phyloP scores from a whole-genome alignment of 2,113 vertebrate species.

The Neolamprologus devosi region DNA sequence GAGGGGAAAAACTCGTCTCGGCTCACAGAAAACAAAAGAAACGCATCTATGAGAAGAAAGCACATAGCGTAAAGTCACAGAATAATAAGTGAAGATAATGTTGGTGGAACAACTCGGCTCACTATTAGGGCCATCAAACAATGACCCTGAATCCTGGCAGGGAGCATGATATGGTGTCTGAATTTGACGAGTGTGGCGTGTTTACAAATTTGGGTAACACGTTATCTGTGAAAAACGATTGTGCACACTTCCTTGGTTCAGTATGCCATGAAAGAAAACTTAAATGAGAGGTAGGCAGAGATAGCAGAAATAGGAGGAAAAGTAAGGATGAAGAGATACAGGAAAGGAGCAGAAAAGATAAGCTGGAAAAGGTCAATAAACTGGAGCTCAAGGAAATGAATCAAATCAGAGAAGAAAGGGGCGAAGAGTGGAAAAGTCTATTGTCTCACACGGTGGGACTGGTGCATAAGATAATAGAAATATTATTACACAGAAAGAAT shows the following conservation, averaged over 20 bases:
- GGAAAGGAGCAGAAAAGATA: background rate
- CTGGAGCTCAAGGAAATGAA: background rate
- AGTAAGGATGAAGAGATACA: background rate
- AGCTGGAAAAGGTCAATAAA: slow-evolving; percentile 5
- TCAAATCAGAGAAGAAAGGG: background rate
- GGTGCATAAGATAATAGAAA: background rate
- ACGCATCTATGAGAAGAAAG: slow-evolving; percentile 10
- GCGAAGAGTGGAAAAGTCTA: background rate
- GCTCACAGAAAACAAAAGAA: slow-evolving; percentile 27
- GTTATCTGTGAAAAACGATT: slow-evolving; percentile 22
- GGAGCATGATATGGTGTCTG: slow-evolving; percentile 6
- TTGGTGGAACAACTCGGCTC: slow-evolving; percentile 26
- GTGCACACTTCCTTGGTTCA: background rate
- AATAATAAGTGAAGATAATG: slow-evolving; percentile 41
- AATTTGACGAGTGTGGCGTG: slow-evolving; percentile 2
- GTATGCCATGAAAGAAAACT: background rate
- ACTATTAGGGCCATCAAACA: slow-evolving; percentile 13
- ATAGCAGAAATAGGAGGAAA: background rate
- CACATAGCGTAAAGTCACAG: slow-evolving; percentile 1
- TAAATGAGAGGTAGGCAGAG: background rate
- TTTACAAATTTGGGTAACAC: slow-evolving; percentile 1
- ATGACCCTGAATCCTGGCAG: slow-evolving; percentile 1
- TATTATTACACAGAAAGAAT: background rate
- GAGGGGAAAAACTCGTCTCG: slow-evolving; percentile 18
- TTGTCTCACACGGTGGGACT: background rate